A percentile compares a stretch with the other conserved stretches of the same genome.
Conservation (phyloP, 2,797 vertebrate genomes). For the Dermochelys coriacea region DNA sequence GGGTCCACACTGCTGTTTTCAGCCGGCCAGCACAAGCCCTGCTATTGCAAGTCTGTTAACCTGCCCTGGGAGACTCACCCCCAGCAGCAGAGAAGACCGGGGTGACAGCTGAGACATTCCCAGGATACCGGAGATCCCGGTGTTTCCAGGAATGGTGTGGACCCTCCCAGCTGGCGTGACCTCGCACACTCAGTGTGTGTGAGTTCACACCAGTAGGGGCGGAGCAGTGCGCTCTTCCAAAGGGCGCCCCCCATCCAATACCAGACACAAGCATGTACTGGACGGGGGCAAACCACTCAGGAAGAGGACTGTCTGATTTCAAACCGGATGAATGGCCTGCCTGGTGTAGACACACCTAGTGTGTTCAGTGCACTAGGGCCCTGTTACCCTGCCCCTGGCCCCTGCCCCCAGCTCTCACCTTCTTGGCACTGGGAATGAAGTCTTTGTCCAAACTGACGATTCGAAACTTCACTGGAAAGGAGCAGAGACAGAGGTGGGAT, state of each 20-base stretch:
- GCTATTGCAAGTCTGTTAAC: too few relatives aligned
- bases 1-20: too few relatives aligned
- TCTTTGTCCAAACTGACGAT: slow-evolving; percentile 57
- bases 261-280: neutral
- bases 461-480: slow-evolving; percentile 60
- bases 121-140: fast-evolving
- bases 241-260: fast-evolving
- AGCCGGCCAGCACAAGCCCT: too few relatives aligned
- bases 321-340: neutral
- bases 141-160: too few relatives aligned
- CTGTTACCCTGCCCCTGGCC: neutral
- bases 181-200: too few relatives aligned
- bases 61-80: too few relatives aligned
- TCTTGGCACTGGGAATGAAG: slow-evolving; percentile 11
- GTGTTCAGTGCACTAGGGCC: neutral
- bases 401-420: slow-evolving; percentile 25
- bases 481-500: neutral
- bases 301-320: too few relatives aligned
- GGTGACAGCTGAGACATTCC: too few relatives aligned
- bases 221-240: too few relatives aligned
- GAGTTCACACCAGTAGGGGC: too few relatives aligned
- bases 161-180: too few relatives aligned
- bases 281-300: neutral
- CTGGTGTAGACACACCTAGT: neutral
- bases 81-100: too few relatives aligned